These are phyloP conservation scores for Drosophila flavopinicola DNA, from an alignment of 2,888 invertebrate species.

Conservation along the genomic window DNA sequence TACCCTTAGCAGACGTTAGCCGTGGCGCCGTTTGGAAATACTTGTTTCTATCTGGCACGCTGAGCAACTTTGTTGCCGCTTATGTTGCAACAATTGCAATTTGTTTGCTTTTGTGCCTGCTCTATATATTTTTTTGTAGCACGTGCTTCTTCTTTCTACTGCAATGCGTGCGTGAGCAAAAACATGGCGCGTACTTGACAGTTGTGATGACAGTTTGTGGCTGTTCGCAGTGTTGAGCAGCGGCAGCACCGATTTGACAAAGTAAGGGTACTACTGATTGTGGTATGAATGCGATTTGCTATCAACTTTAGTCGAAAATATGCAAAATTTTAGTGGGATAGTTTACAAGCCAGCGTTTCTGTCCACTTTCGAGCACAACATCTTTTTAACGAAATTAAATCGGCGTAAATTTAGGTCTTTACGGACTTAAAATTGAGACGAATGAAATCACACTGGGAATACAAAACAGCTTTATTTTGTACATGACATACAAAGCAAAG, in stretches of 20 bases:
- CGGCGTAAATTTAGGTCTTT: no score
- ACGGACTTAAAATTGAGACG: no score
- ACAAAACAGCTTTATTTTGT: background rate
- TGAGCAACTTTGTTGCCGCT: background rate
- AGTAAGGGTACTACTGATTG: no score
- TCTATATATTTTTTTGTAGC: constrained; percentile 26
- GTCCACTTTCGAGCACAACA: no score
- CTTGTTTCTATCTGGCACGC: background rate
- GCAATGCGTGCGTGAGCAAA: constrained; percentile 63
- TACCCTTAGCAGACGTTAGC: constrained; percentile 34
- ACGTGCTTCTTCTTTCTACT: constrained; percentile 70
- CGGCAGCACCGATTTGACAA: constrained; percentile 21
- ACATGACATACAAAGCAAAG: background rate
- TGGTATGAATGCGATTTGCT: no score
- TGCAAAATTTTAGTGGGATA: no score
- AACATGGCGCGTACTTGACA: constrained; percentile 61
- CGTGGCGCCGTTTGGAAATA: constrained; percentile 5
- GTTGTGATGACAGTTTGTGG: constrained; percentile 48
- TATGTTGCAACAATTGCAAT: constrained; percentile 29
- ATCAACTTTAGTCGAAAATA: no score
- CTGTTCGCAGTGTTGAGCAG: constrained; percentile 45
- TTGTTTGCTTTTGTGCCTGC: constrained; percentile 45
- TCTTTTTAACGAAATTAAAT: no score
- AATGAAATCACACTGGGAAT: no score
- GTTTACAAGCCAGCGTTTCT: no score